Conservation (phyloP, 2,888 invertebrate species). For the Lepidocyrtoides sp. region DNA sequence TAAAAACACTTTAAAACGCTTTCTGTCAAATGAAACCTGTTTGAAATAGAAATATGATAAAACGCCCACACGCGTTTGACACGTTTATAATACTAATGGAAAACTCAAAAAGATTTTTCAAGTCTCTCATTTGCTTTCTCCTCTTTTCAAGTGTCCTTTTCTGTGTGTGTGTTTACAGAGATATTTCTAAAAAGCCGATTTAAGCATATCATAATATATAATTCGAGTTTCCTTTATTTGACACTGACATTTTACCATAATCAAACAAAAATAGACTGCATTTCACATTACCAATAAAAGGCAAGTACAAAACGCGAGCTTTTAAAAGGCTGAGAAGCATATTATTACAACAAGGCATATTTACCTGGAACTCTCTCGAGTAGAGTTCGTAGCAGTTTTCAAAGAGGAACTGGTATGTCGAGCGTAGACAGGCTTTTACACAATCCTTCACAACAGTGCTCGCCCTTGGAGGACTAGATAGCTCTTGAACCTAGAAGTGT, state of each 20-base stretch:
- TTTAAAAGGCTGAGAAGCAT: neutral
- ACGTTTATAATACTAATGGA: too few relatives aligned
- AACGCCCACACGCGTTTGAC: too few relatives aligned
- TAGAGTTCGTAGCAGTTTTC: slow-evolving; percentile 99
- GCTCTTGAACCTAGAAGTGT: slow-evolving; percentile 94
- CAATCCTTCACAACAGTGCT: slow-evolving; percentile 99
- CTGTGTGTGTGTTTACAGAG: too few relatives aligned
- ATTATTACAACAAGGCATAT: slow-evolving; percentile 56
- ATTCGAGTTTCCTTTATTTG: slow-evolving; percentile 8
- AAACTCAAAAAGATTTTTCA: too few relatives aligned
- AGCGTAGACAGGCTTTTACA: slow-evolving; percentile 99
- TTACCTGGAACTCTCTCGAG: slow-evolving; percentile 95
- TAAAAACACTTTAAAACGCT: too few relatives aligned
- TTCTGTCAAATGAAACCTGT: too few relatives aligned
- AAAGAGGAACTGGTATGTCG: slow-evolving; percentile 99
- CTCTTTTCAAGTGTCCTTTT: too few relatives aligned
- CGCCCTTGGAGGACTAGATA: slow-evolving; percentile 99
- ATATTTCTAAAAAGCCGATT: neutral
- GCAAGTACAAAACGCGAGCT: too few relatives aligned
- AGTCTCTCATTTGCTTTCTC: too few relatives aligned
- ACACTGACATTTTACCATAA: too few relatives aligned
- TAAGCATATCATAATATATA: too few relatives aligned
- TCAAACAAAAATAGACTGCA: neutral
- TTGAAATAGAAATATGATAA: too few relatives aligned
- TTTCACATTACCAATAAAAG: neutral